Evolutionary conservation across 2,888 invertebrate genomes (phyloP).

Genomic region (Apodemia duryi): DNA sequence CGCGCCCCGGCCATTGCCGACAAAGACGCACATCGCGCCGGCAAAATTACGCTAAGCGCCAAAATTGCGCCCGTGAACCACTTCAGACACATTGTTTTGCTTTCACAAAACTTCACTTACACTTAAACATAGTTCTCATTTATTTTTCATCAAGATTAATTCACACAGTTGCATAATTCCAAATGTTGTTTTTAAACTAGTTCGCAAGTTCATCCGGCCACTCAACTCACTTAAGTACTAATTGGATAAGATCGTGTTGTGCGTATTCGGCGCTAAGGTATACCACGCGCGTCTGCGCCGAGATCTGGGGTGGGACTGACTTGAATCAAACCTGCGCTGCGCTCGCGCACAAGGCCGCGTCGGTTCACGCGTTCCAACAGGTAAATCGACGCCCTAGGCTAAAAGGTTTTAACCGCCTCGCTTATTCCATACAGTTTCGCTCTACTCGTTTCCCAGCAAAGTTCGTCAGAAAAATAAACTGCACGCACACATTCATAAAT

Average conservation of each 20-base stretch:
- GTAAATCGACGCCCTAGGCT: constrained; percentile 59
- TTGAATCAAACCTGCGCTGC: constrained; percentile 70
- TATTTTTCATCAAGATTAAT: constrained; percentile 47
- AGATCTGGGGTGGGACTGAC: constrained; percentile 76
- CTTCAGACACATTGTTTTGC: constrained; percentile 60
- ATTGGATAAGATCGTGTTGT: constrained; percentile 72
- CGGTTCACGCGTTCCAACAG: constrained; percentile 81
- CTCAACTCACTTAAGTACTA: constrained; percentile 76
- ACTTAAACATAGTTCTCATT: constrained; percentile 66
- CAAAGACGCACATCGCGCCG: constrained; percentile 66
- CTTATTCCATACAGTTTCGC: constrained; percentile 48
- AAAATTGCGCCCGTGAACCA: constrained; percentile 60
- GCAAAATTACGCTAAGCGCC: constrained; percentile 62
- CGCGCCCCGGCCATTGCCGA: constrained; percentile 78
- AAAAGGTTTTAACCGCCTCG: constrained; percentile 60
- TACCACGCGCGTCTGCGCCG: constrained; percentile 66
- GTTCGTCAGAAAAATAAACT: constrained; percentile 73
- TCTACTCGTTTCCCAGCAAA: constrained; percentile 49
- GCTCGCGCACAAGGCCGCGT: constrained; percentile 81
- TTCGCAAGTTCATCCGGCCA: constrained; percentile 63
- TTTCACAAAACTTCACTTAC: constrained; percentile 59
- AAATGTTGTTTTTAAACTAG: constrained; percentile 21
- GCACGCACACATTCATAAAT: constrained; percentile 55
- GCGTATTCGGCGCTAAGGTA: constrained; percentile 43
- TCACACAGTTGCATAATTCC: constrained; percentile 15